Evolutionary conservation across 37 sponge, comb jelly and placozoan species (phyloP).

Genomic region (Beroe forskalii): DNA sequence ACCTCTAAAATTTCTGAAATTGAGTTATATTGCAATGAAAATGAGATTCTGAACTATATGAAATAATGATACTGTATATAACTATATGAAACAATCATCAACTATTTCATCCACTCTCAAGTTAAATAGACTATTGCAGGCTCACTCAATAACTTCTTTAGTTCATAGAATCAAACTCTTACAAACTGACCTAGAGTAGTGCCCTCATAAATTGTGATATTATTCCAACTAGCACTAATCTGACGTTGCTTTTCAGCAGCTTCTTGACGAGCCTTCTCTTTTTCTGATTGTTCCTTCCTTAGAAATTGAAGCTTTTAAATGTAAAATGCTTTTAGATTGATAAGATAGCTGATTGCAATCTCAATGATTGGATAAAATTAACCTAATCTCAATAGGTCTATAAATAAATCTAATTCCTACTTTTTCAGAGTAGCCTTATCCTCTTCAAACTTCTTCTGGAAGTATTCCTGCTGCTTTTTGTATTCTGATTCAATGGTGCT

Average conservation of each 20-base stretch:
- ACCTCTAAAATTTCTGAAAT: constrained; percentile 35
- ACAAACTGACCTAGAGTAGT: constrained; percentile 15
- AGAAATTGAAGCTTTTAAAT: too few species aligned
- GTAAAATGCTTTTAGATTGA: too few species aligned
- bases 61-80: too few species aligned
- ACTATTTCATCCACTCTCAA: too few species aligned
- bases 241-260: constrained; percentile 33
- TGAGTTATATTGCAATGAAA: too few species aligned
- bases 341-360: not conserved
- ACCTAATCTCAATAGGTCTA: too few species aligned
- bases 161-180: too few species aligned
- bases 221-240: constrained; percentile 16
- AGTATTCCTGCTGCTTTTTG: constrained; percentile 10
- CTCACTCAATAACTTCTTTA: too few species aligned
- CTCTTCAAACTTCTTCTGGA: constrained; percentile 56
- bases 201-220: not conserved
- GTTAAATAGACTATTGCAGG: too few species aligned
- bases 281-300: not conserved
- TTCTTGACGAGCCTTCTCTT: constrained; percentile 5
- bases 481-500: constrained; percentile 20
- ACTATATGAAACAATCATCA: too few species aligned
- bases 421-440: not conserved
- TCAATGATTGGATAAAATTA: too few species aligned
- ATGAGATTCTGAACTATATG: too few species aligned
- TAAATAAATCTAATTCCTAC: not conserved